These are phyloP conservation scores for Misgurnus mizolepis DNA, from an alignment of 2,113 vertebrate genomes.

Conservation along the genomic window DNA sequence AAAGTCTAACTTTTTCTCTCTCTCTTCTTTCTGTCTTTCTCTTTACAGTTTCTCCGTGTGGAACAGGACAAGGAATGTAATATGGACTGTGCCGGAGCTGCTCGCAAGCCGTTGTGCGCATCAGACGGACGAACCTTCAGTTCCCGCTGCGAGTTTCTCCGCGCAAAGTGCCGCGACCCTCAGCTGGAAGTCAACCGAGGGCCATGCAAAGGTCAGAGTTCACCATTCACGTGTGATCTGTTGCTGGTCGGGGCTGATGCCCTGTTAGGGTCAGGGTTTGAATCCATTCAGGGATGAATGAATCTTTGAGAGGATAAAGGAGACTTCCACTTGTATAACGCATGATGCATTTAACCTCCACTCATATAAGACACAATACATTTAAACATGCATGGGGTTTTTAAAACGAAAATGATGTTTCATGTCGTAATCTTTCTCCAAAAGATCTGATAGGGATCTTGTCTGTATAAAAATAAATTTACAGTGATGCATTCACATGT, in stretches of 20 bases:
- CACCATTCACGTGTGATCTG: conserved; percentile 66
- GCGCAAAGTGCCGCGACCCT: conserved; percentile 95
- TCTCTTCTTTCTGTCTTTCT: conserved; percentile 20
- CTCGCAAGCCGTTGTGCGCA: conserved; percentile 89
- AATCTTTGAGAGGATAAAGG: conserved; percentile 62
- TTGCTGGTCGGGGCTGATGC: conserved; percentile 51
- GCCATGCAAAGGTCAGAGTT: conserved; percentile 89
- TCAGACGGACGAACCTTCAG: conserved; percentile 94
- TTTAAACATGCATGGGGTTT: not conserved
- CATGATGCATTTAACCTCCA: not conserved
- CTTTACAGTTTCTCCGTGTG: conserved; percentile 87
- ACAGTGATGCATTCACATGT: conserved; percentile 11
- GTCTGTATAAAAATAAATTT: not conserved
- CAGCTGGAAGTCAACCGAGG: conserved; percentile 91
- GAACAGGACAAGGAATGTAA: conserved; percentile 96
- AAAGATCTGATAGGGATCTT: not conserved
- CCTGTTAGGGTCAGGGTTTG: conserved; percentile 60
- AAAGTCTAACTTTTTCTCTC: not conserved
- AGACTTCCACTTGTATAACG: not conserved
- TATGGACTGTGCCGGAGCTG: conserved; percentile 82
- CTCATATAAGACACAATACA: too few species aligned
- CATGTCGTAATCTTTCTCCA: too few species aligned
- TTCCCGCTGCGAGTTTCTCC: conserved; percentile 93
- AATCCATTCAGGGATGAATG: conserved; percentile 70
- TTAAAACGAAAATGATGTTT: not conserved